Base-by-base conservation (phyloP, 2,797 vertebrate genomes). In the Xenentodon cancila region DNA sequence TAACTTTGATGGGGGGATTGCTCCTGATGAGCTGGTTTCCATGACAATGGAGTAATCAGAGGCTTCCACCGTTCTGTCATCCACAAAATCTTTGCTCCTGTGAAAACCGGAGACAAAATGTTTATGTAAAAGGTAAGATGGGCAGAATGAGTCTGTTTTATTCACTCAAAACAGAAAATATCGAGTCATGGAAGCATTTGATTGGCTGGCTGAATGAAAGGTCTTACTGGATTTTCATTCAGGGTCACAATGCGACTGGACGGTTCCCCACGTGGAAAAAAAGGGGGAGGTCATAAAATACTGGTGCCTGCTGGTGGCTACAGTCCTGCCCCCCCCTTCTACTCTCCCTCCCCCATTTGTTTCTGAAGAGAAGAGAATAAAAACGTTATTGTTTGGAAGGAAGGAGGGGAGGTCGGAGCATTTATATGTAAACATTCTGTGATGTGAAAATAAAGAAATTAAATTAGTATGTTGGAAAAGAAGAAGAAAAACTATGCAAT, bases 401-500 rank as follows among this genome's bases (percentile, higher is more conserved):
- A 60, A 32, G 52, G 64, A 61, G 44, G 61, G 52, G 46, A 45
- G 5, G 40, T 64, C 53, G 44, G 44, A 62, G 60, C 70, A 72
- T 80, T 69, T 79, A 69, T 76, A 85, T 87, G 81, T 84, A 82
- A 90, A 90, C 89, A 87, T 92, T 93, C 89, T 89, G 88, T 85
- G 85, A 79, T 84, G 84, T 87, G 75, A 79, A 87, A 90, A 91
- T 72, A 73, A 30, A 73, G 54, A 54, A n/a, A 66, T 48, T 19
- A 42, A 63, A 51, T 37, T 59, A 44, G 37, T 40, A 40, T 5
- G 37, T 18, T n/a, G 25, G 40, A 60, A 59, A 71, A 55, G 68
- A 88, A 84, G 82, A 48, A 59, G 40, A 37, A 37, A 81, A 84
- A 30, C 92, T 94, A 94, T 94, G 93, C 93, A 94, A 94, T 88